Base-by-base conservation (phyloP, 2,888 invertebrate genomes). In the Electrophaes corylata region DNA sequence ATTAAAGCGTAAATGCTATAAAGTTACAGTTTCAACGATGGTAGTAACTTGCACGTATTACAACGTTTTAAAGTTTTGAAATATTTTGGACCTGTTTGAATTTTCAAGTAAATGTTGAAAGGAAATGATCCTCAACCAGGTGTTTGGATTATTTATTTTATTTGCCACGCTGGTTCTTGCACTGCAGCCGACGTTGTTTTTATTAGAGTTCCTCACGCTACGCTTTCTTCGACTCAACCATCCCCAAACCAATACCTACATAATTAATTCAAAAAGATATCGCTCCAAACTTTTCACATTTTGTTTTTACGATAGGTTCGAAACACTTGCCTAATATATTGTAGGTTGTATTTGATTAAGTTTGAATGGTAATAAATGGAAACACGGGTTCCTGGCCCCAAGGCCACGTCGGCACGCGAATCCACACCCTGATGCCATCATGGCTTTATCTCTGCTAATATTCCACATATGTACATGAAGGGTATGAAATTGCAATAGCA, bases 401-500 rank as follows among this genome's bases (percentile, higher is more conserved):
- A 87, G 88, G 88, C 66, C 76, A 72, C 39, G 59, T 63, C 60
- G 75, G 71, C 89, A 89, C 89, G 89, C 89, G 71, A 88, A 62
- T 46, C 65, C 73, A 75, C 75, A 75, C 78, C 74, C 69, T 50
- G 37, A 47, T 33, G 47, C 67, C 67, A 69, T 79, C 73, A 71
- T 73, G 62, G 68, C 67, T 73, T 82, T 86, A 87, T 86, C 86
- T 78, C 67, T 66, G 65, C 69, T 72, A 75, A 83, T 81, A 84
- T 82, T 81, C 76, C 50, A 50, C 31, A 41, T 52, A 47, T 43
- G 43, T 55, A 44, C 39, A 49, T 47, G 31, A 40, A 50, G 26
- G 35, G 51, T 35, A 46, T 33, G 14, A 49, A 23, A 43, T 46
- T 50, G 54, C 35, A 51, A 19, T 37, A 26, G 20, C 51, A 41